Evolutionary conservation across 2,888 invertebrate species (phyloP), one percentile per base, ranked within the genome.

Genomic region (Atethmia centrago): DNA sequence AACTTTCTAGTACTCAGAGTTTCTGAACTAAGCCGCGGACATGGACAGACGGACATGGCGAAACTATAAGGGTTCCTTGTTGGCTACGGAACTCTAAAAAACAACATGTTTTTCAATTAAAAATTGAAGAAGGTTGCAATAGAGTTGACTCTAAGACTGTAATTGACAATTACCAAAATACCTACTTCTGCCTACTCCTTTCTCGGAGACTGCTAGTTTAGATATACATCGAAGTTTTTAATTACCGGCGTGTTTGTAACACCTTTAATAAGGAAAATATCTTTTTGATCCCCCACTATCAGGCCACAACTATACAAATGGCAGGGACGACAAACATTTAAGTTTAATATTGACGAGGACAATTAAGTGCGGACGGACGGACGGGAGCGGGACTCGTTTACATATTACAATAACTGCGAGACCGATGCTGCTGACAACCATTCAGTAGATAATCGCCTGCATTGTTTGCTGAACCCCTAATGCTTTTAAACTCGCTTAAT

Each of bases 401-500:
- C 93, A 93, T 93, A 93, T 92, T 91, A 94, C 92, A 93, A 92
- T 93, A 92, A 92, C 91, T 91, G 89, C 84, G 74, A 79, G 89
- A 79, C 85, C 89, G 90, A 90, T 94, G 94, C 84, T 87, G 88
- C 90, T 93, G 94, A 94, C 94, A 94, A 91, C 89, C 91, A 92
- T 93, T 94, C 93, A 91, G 90, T 86, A 92, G 93, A 93, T 94
- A 94, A 94, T 94, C 93, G 92, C 90, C 85, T 86, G 90, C 91
- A 93, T 94, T 94, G 94, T 94, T 93, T 92, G 88, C 88, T 88
- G 84, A 91, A 91, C 88, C 91, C 91, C 89, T 94, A 94, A 94
- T 93, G 94, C 92, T 91, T 92, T 94, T 91, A 93, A 92, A 92
- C 90, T 88, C 91, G 91, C 89, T 90, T 93, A 93, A 93, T 93